These are phyloP conservation scores for Erythrocercus mccallii DNA, from an alignment of 2,113 vertebrate genomes.

Conservation along the genomic window DNA sequence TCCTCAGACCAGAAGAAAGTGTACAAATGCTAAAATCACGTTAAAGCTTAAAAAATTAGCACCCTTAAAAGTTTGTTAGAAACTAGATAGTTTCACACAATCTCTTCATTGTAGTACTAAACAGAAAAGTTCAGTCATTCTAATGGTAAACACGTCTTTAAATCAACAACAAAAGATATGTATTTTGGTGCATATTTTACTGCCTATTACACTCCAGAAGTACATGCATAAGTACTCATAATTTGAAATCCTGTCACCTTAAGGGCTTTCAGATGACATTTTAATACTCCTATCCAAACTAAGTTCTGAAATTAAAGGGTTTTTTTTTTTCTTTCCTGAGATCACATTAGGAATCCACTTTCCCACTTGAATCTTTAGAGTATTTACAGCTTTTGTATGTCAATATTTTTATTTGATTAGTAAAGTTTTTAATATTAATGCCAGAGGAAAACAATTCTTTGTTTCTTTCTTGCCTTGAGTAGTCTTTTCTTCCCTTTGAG, in stretches of 20 bases:
- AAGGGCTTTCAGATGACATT: not conserved
- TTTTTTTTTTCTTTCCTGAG: not conserved
- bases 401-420: not conserved
- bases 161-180: not conserved
- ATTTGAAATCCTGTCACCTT: not conserved
- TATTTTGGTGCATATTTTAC: not conserved
- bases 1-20: not conserved
- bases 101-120: not conserved
- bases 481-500: not conserved
- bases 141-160: not conserved
- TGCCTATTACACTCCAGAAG: not conserved
- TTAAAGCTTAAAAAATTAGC: not conserved
- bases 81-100: not conserved
- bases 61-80: not conserved
- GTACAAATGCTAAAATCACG: not conserved
- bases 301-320: fast-evolving
- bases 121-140: not conserved
- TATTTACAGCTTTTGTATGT: not conserved
- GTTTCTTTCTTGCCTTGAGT: not conserved
- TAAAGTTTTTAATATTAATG: not conserved
- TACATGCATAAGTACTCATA: not conserved
- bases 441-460: not conserved
- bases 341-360: not conserved
- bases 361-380: not conserved
- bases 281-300: not conserved